Evolutionary conservation across 1,140 invertebrate species (phyloP).

Genomic region (Neodiprion fabricii): DNA sequence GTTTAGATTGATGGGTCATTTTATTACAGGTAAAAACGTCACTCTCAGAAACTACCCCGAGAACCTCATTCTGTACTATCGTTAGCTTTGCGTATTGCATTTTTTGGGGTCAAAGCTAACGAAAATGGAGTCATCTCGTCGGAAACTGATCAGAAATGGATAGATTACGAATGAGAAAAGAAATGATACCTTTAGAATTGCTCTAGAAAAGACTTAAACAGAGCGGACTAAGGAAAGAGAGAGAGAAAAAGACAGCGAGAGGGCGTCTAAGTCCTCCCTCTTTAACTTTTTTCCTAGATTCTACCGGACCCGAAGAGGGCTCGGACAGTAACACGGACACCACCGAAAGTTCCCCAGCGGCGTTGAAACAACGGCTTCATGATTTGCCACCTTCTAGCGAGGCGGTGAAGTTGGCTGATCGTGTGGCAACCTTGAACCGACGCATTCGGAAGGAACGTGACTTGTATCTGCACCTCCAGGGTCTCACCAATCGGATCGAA

Average conservation of each 20-base stretch:
- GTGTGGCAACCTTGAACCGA: constrained; percentile 22
- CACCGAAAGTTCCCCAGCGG: constrained; percentile 31
- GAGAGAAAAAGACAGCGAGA: not conserved
- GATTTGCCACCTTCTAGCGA: constrained; percentile 33
- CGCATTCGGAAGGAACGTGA: constrained; percentile 32
- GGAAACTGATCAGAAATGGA: no score
- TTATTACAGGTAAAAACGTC: not conserved
- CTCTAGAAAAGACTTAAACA: no score
- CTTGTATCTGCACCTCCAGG: constrained; percentile 29
- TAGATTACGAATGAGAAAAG: no score
- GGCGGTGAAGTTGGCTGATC: constrained; percentile 20
- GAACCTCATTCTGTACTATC: not conserved
- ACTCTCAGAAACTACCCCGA: not conserved
- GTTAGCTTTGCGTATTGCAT: not conserved
- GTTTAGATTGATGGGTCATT: not conserved
- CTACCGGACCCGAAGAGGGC: not conserved
- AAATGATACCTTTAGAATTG: no score
- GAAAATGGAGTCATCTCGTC: no score
- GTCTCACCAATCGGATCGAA: constrained; percentile 34
- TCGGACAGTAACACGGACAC: constrained; percentile 18
- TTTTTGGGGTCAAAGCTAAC: no score
- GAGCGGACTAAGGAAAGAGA: not conserved
- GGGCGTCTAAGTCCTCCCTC: not conserved
- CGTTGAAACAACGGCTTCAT: constrained; percentile 35
- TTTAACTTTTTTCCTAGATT: not conserved